phyloP scores from a whole-genome alignment of 2,888 invertebrate genomes.

The Abscondita cerata region DNA sequence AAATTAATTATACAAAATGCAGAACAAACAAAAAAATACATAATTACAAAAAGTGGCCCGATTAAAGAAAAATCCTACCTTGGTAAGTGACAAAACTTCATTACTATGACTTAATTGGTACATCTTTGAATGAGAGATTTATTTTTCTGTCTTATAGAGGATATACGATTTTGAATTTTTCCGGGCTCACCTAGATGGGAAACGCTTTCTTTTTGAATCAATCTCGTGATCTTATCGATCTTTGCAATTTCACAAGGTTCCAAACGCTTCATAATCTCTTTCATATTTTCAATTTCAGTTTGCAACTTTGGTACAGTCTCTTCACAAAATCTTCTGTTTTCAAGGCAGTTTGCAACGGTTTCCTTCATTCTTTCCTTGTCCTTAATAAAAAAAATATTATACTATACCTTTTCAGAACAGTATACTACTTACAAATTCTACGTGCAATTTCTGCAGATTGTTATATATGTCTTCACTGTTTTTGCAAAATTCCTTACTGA shows the following conservation, averaged over 20 bases:
- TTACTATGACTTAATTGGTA: too few species aligned
- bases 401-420: too few species aligned
- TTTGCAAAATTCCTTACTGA: background rate
- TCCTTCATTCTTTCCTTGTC: background rate
- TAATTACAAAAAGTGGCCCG: too few species aligned
- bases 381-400: slow-evolving; percentile 3
- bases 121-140: too few species aligned
- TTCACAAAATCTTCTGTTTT: too few species aligned
- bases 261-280: background rate
- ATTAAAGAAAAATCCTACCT: too few species aligned
- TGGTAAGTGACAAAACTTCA: background rate
- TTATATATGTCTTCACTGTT: background rate
- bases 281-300: slow-evolving; percentile 6
- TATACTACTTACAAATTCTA: background rate
- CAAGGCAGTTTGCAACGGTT: too few species aligned
- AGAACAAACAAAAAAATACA: too few species aligned
- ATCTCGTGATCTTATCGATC: background rate
- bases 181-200: background rate
- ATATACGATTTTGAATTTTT: background rate
- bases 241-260: background rate
- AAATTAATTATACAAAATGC: too few species aligned
- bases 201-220: slow-evolving; percentile 11
- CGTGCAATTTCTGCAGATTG: background rate
- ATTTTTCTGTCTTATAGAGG: background rate
- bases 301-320: too few species aligned